Base-by-base conservation (phyloP, 2,113 vertebrate species). In the Chinchilla lanigera region DNA sequence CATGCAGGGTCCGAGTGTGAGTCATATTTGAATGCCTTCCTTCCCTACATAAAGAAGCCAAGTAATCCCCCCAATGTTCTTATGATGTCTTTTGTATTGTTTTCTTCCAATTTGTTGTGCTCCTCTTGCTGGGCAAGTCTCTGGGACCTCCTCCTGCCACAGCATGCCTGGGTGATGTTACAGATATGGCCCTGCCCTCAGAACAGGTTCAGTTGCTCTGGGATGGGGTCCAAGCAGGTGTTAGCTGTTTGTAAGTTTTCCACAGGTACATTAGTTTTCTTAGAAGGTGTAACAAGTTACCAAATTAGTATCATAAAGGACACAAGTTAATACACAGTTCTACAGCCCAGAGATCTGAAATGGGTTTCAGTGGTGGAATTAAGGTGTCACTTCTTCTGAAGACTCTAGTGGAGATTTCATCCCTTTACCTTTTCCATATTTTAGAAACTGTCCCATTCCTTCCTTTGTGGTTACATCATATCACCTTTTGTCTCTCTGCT, bases 21-120 rank as follows among this genome's bases (percentile, higher is more conserved):
- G 38, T 14, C n/a, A 16, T 41, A 58, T 50, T 78, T 83, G 60
- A 24, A 58, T 35, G 63, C 83, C 28, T 20, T 60, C 10, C 56
- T 52, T 88, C 24, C 67, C 35, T 60, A 14, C 38, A 1, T 38
- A 38, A 60, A 58, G 50, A 58, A 50, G 7, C 7, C 0, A 1
- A 71, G 41, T 11, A 19, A 81, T 22, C 38, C 38, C n/a, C 8
- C n/a, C 35, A 20, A 12, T n/a, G 6, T 63, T 16, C 50, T 44
- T 14, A 1, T 0, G 1, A 16, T 33, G 50, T 19, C 50, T 41
- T 71, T 41, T 20, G 12, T 11, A 1, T 69, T 50, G 30, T 20
- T 71, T 83, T n/a, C 22, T 52, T 65, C 82, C 65, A n/a, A 1
- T 61, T 16, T 33, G 3, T 33, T 17, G 33, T 8, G 16, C 14